A percentile compares a stretch with the other conserved stretches of the same genome.
phyloP scores from a whole-genome alignment of 2,888 invertebrate genomes.

The Phymatocera aterrima region DNA sequence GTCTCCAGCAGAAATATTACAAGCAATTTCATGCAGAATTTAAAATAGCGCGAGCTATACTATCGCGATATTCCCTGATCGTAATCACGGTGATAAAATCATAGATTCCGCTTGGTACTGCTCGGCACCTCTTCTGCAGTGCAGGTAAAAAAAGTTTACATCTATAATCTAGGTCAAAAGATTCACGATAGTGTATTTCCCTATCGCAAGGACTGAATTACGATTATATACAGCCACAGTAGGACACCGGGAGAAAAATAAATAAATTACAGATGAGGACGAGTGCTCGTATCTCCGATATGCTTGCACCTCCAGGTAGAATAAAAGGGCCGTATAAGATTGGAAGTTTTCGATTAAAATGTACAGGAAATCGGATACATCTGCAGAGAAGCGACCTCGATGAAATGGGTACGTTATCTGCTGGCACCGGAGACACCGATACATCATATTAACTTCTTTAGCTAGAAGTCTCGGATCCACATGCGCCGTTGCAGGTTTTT shows the following conservation, averaged over 20 bases:
- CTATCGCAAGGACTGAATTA: not conserved
- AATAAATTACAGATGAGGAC: too few species aligned
- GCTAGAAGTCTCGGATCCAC: not conserved
- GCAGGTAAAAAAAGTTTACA: not conserved
- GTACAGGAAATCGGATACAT: slow-evolving; percentile 29
- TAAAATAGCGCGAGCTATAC: not conserved
- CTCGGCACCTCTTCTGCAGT: slow-evolving; percentile 19
- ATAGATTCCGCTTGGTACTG: slow-evolving; percentile 22
- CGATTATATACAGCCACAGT: not conserved
- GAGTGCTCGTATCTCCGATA: not conserved
- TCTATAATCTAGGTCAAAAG: not conserved
- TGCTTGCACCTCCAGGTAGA: not conserved
- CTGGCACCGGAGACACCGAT: not conserved
- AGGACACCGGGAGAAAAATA: too few species aligned
- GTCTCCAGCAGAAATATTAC: too few species aligned
- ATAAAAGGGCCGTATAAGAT: not conserved
- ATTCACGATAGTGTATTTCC: slow-evolving; percentile 22
- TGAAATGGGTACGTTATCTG: not conserved
- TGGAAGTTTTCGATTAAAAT: not conserved
- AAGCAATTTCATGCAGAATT: not conserved
- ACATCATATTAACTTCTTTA: slow-evolving; percentile 9
- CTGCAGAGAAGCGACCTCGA: slow-evolving; percentile 34
- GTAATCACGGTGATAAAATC: slow-evolving; percentile 23
- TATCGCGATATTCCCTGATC: not conserved
- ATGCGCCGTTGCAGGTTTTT: slow-evolving; percentile 15